Evolutionary conservation across 2,888 invertebrate genomes (phyloP), one percentile per base, ranked within the genome.

Genomic region (Emesis furor): DNA sequence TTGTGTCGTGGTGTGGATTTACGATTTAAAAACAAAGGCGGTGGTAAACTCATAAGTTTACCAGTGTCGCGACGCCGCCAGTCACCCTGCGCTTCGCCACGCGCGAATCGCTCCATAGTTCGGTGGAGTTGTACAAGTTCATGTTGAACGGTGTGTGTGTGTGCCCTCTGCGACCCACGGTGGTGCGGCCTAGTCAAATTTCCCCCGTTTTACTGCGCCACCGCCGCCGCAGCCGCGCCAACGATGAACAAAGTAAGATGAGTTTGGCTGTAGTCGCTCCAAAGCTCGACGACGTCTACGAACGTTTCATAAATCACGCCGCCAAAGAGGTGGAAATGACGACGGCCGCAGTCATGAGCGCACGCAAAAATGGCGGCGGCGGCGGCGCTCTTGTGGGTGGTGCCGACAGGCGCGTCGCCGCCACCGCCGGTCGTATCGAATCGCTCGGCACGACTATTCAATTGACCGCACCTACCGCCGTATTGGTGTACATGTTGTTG

Each of bases 41-140:
- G 67, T 32, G 67, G 67, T 14, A 67, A 67, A 67, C 67, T 67
- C 67, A 7, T 67, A 67, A 67, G 67, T 67, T 67, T 24, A 67
- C 32, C 67, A 67, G 67, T 67, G 67, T 67, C 67, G 6, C 67
- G 67, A 67, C 67, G 67, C 67, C 32, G 32, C 67, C 32, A 7
- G 67, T 67, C 67, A 67, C 67, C 17, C 32, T 67, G 67, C 67
- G 67, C 67, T 67, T 67, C 67, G 67, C 67, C 32, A 32, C 67
- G 30, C 65, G 32, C 17, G 65, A 65, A 65, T 65, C 65, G 1
- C 65, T 65, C 65, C 65, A 65, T 17, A 32, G 32, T 24, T 65
- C 30, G 65, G 65, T 65, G 65, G 65, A 65, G 65, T 30, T 65
- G 65, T 30, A 30, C 65, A 65, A 65, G 65, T 65, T 65, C 65